phyloP scores from a whole-genome alignment of 1,140 invertebrate species.

The Philotrypesis tridentata region DNA sequence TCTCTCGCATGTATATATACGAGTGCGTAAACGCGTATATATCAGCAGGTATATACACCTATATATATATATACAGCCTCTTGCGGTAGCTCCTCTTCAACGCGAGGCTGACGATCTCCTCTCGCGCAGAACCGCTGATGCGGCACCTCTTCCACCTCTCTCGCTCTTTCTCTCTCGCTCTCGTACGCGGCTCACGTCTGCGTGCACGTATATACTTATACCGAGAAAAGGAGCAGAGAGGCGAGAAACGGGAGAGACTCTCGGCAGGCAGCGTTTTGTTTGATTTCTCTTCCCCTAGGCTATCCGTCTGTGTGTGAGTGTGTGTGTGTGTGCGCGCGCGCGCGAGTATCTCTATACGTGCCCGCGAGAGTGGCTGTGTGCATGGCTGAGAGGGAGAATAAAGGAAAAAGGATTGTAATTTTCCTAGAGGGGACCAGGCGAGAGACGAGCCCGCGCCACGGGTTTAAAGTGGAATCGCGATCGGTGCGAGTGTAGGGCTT shows the following conservation, averaged over 20 bases:
- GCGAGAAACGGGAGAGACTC: conserved; percentile 21
- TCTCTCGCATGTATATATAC: too few species aligned
- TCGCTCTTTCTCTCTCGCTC: conserved; percentile 56
- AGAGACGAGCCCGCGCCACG: too few species aligned
- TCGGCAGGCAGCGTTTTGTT: conserved; percentile 36
- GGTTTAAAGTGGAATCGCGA: not conserved
- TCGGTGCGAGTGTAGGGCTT: not conserved
- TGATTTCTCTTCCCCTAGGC: not conserved
- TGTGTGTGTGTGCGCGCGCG: too few species aligned
- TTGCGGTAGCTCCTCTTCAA: not conserved
- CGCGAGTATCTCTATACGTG: too few species aligned
- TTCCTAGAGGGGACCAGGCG: not conserved
- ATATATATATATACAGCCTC: too few species aligned
- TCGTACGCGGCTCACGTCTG: conserved; percentile 5
- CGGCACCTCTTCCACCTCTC: conserved; percentile 47
- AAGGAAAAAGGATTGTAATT: not conserved
- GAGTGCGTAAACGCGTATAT: too few species aligned
- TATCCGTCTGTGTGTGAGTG: too few species aligned
- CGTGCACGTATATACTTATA: conserved; percentile 9
- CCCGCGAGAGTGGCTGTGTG: too few species aligned
- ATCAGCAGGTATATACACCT: too few species aligned
- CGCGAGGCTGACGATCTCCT: not conserved
- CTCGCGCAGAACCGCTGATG: conserved; percentile 24
- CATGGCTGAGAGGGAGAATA: not conserved
- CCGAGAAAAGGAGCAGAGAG: conserved; percentile 26